Conservation (phyloP, 2,113 vertebrate species). For the Mus pahari region DNA sequence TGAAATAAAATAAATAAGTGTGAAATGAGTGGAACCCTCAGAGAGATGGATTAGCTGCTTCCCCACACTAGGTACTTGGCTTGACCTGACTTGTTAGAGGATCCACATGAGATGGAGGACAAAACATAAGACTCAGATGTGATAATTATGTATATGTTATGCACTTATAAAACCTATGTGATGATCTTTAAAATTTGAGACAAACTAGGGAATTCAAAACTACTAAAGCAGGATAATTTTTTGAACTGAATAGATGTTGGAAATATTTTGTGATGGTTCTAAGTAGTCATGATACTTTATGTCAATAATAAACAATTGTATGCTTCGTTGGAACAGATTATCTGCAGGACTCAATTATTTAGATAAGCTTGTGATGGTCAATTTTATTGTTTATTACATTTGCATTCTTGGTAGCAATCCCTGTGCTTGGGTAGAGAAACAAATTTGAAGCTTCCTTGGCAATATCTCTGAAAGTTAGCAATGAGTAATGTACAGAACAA, state of each 20-base stretch:
- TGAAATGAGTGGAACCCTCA: background rate
- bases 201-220: conserved; percentile 16
- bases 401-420: background rate
- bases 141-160: background rate
- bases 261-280: background rate
- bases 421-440: background rate
- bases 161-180: background rate
- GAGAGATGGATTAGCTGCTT: background rate
- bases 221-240: background rate
- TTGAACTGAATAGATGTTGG: background rate
- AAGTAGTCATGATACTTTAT: background rate
- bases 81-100: background rate
- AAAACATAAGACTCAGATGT: background rate
- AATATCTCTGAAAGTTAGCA: conserved; percentile 23
- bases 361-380: background rate
- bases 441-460: conserved; percentile 10
- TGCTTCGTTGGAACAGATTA: background rate
- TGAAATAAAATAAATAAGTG: background rate
- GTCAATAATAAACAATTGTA: background rate
- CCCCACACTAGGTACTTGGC: too few relatives aligned
- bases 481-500: conserved; percentile 43
- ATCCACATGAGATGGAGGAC: background rate
- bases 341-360: background rate
- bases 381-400: conserved; percentile 43
- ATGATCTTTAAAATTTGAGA: background rate